These are phyloP conservation scores for Mya arenaria DNA, from an alignment of 1,140 invertebrate genomes.

Conservation along the genomic window DNA sequence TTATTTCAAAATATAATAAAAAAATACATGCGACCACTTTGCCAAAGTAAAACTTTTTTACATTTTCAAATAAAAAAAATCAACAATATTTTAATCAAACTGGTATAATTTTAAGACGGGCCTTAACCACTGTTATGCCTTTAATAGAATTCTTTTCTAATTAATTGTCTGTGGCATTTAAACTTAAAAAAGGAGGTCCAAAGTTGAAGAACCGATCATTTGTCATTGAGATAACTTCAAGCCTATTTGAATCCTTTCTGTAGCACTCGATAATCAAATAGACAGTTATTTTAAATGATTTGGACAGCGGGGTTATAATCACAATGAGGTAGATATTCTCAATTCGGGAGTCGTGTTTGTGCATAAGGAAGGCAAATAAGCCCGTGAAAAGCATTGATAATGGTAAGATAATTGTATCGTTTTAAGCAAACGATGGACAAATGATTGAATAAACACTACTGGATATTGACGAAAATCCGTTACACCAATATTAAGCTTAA, in stretches of 20 bases:
- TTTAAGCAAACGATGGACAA: constrained; percentile 47
- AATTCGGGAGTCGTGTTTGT: constrained; percentile 37
- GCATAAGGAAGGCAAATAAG: neutral
- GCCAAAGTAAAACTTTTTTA: too few species aligned
- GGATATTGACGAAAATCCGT: constrained; percentile 37
- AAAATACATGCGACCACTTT: too few species aligned
- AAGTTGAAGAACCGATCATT: constrained; percentile 46
- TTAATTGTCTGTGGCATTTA: too few species aligned
- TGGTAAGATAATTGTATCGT: constrained; percentile 50
- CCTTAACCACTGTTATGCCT: too few species aligned
- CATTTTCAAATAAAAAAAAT: too few species aligned
- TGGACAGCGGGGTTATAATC: neutral
- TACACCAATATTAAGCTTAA: constrained; percentile 30
- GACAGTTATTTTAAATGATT: constrained; percentile 34
- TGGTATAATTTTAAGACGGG: too few species aligned
- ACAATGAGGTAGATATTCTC: constrained; percentile 34
- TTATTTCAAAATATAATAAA: too few species aligned
- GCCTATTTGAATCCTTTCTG: constrained; percentile 35
- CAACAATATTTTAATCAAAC: too few species aligned
- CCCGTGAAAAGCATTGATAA: constrained; percentile 38
- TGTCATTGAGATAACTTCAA: constrained; percentile 45
- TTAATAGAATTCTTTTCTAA: too few species aligned
- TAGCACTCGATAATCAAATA: constrained; percentile 12
- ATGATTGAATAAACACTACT: constrained; percentile 46
- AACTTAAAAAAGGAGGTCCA: constrained; percentile 40